Evolutionary conservation across 2,888 invertebrate genomes (phyloP).

Genomic region (Griposia aprilina): DNA sequence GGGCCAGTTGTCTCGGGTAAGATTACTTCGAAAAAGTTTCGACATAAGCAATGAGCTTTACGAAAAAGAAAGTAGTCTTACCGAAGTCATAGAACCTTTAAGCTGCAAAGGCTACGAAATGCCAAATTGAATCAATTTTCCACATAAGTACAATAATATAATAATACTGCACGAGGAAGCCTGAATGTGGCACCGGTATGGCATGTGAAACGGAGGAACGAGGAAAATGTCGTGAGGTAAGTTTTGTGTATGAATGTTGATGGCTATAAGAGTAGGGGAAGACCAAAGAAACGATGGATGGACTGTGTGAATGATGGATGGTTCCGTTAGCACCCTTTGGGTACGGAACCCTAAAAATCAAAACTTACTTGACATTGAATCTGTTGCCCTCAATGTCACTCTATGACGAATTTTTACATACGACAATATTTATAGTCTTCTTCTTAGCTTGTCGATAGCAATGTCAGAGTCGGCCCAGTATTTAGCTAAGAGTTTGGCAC

Average conservation of each 20-base stretch:
- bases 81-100: neutral
- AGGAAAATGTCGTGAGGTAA: too few relatives aligned
- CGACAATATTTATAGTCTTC: neutral
- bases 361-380: constrained; percentile 43
- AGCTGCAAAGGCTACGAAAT: neutral
- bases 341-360: constrained; percentile 23
- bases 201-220: too few relatives aligned
- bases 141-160: neutral
- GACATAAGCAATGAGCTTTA: neutral
- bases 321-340: too few relatives aligned
- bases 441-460: neutral
- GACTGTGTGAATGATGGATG: too few relatives aligned
- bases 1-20: constrained; percentile 1
- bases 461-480: neutral
- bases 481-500: neutral
- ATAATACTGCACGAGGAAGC: neutral
- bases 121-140: neutral
- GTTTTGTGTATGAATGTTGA: too few relatives aligned
- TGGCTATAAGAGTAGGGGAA: too few relatives aligned
- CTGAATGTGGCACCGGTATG: too few relatives aligned
- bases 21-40: constrained; percentile 10
- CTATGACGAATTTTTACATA: neutral
- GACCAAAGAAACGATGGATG: too few relatives aligned
- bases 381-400: constrained; percentile 6
- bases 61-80: constrained; percentile 6